Conservation (phyloP, 2,113 vertebrate species). For the Amphilophus citrinellus region DNA sequence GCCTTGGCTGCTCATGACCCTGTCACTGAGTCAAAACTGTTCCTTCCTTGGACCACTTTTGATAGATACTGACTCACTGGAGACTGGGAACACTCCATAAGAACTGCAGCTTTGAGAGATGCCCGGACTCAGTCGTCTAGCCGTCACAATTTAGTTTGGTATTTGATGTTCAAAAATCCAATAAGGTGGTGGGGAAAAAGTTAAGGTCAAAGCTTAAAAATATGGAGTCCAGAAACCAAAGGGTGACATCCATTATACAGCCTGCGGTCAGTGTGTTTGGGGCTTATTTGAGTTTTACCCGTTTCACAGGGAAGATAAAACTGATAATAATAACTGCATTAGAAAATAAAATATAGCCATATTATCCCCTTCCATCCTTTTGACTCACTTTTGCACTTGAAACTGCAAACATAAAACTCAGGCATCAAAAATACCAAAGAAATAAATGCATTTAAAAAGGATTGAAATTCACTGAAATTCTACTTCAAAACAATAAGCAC, state of each 20-base stretch:
- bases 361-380: background rate
- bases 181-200: too few species aligned
- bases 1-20: too few species aligned
- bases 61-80: too few species aligned
- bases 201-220: background rate
- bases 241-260: background rate
- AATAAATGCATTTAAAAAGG: constrained; percentile 19
- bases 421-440: background rate
- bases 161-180: background rate
- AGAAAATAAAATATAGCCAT: background rate
- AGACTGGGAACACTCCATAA: too few species aligned
- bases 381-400: background rate
- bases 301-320: background rate
- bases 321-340: background rate
- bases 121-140: too few species aligned
- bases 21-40: too few species aligned
- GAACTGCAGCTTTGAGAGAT: too few species aligned
- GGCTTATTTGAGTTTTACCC: background rate
- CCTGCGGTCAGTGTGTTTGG: background rate
- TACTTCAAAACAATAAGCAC: constrained; percentile 31
- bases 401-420: background rate
- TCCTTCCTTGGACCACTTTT: too few species aligned
- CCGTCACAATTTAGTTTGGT: too few species aligned
- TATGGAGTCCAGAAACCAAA: background rate
- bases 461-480: constrained; percentile 4